These are phyloP conservation scores for Acanthiza pusilla DNA, from an alignment of 2,797 vertebrate genomes.

Conservation along the genomic window DNA sequence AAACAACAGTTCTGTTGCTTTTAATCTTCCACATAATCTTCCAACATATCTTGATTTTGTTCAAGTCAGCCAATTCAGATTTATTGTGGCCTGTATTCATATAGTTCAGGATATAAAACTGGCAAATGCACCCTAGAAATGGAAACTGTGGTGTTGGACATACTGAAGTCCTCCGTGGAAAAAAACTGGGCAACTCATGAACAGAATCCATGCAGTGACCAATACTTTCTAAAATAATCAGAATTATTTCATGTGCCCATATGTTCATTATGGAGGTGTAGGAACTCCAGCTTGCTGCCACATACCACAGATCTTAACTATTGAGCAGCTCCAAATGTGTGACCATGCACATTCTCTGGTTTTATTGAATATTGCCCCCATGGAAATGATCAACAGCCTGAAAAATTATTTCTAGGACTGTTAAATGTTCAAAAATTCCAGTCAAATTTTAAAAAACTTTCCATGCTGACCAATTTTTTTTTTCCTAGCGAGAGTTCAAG, in stretches of 20 bases:
- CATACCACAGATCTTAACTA: not conserved
- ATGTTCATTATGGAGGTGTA: not conserved
- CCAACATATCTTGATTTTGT: not conserved
- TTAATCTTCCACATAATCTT: not conserved
- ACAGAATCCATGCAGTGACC: not conserved
- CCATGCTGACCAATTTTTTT: not conserved
- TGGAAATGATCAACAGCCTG: not conserved
- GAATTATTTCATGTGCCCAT: not conserved
- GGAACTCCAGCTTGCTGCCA: not conserved
- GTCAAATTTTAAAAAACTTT: not conserved
- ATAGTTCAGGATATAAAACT: not conserved
- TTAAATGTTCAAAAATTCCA: not conserved
- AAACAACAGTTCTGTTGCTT: not conserved
- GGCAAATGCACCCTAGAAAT: not conserved
- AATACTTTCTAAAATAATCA: not conserved
- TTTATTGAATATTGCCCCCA: not conserved
- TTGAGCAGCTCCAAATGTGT: not conserved
- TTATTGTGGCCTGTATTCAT: not conserved
- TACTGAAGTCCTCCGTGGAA: not conserved
- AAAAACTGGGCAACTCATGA: not conserved
- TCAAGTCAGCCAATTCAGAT: not conserved
- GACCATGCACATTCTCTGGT: not conserved
- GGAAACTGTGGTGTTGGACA: rapidly evolving
- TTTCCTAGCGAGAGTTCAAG: not conserved
- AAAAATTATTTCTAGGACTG: not conserved